A percentile compares a stretch with the other conserved stretches of the same genome.
phyloP scores from a whole-genome alignment of 37 sponge, comb jelly and placozoan species.

The Beroe forskalii region DNA sequence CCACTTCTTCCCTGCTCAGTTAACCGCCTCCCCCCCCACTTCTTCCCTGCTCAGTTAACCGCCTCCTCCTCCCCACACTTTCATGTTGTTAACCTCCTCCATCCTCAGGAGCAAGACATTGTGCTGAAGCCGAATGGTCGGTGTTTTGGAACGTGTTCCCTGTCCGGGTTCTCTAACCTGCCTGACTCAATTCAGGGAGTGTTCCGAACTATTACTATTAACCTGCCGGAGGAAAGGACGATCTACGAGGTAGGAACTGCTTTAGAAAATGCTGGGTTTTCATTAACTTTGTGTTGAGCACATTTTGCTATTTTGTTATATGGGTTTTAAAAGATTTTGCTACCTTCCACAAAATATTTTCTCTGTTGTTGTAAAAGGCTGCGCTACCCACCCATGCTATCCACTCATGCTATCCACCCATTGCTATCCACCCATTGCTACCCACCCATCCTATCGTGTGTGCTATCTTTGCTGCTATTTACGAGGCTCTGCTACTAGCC shows the following conservation, averaged over 20 bases:
- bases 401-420: too few relatives aligned
- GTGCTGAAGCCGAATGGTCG: conserved; percentile 11
- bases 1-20: too few relatives aligned
- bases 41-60: too few relatives aligned
- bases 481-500: conserved; percentile 17
- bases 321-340: not conserved
- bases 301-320: not conserved
- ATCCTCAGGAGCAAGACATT: conserved; percentile 23
- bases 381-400: too few relatives aligned
- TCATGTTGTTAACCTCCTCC: too few relatives aligned
- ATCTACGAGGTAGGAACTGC: conserved; percentile 54
- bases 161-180: not conserved
- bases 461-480: not conserved
- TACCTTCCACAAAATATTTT: not conserved
- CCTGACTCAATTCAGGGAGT: not conserved
- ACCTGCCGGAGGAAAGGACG: not conserved
- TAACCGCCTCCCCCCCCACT: too few relatives aligned
- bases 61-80: too few relatives aligned
- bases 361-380: too few relatives aligned
- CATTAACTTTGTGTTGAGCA: too few relatives aligned
- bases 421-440: too few relatives aligned
- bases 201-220: conserved; percentile 1
- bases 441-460: too few relatives aligned
- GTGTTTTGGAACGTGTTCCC: conserved; percentile 49
- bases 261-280: too few relatives aligned